phyloP scores from a whole-genome alignment of 2,888 invertebrate genomes.

The Schizotus pectinicornis region DNA sequence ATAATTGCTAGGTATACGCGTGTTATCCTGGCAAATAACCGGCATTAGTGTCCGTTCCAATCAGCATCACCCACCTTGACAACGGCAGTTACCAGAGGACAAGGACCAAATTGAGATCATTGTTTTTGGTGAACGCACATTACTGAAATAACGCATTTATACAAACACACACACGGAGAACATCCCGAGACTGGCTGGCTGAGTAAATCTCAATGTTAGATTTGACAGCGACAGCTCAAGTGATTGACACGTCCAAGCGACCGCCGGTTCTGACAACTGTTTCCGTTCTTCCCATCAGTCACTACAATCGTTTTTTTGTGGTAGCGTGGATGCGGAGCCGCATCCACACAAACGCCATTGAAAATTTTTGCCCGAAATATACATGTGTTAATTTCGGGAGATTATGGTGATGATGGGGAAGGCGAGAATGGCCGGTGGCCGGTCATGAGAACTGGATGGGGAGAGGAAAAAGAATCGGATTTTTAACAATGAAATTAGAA shows the following conservation, averaged over 20 bases:
- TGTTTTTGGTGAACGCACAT: too few relatives aligned
- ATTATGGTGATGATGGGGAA: too few relatives aligned
- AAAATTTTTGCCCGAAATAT: constrained; percentile 8
- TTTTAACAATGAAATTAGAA: too few relatives aligned
- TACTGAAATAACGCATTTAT: constrained; percentile 4
- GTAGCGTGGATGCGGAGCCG: constrained; percentile 15
- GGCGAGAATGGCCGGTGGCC: too few relatives aligned
- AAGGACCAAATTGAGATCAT: constrained; percentile 8
- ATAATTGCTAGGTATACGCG: constrained; percentile 34
- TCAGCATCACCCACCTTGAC: constrained; percentile 40
- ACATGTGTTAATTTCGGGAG: constrained; percentile 11
- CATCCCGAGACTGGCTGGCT: constrained; percentile 24
- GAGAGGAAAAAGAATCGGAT: too few relatives aligned
- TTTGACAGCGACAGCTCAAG: constrained; percentile 20
- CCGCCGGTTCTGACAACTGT: constrained; percentile 33
- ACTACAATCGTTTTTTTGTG: constrained; percentile 23
- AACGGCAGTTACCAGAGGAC: constrained; percentile 34
- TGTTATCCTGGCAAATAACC: constrained; percentile 42
- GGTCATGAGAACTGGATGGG: too few relatives aligned
- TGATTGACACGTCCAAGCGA: constrained; percentile 33
- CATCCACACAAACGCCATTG: constrained; percentile 16
- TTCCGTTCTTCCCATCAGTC: constrained; percentile 27
- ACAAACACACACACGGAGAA: constrained; percentile 1
- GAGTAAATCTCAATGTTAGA: constrained; percentile 27
- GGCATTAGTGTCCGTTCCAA: constrained; percentile 42